Base-by-base conservation (phyloP, 2,113 vertebrate genomes). In the Paedocypris sp. region DNA sequence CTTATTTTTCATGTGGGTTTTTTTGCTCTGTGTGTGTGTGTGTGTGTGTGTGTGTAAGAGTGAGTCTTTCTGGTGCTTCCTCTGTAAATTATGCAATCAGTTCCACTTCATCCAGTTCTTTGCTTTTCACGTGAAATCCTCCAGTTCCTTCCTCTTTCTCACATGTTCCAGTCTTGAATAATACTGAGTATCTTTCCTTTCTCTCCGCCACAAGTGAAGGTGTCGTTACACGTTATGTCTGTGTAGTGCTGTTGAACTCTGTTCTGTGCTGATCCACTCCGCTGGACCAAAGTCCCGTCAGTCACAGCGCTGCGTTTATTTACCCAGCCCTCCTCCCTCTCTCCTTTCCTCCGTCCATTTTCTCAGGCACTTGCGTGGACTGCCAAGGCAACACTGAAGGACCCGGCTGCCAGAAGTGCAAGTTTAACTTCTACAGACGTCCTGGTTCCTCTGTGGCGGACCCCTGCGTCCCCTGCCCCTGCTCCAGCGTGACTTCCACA, bases 351-450 rank as follows among this genome's bases (percentile, higher is more conserved):
- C 36, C 31, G 36, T 5, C 53, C 20, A 48, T 73, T 75, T 52
- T 64, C 69, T 42, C 73, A 90, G 89, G 89, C 64, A 13, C 50
- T 74, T 91, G 89, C 74, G 66, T 81, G 70, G 73, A 83, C 50
- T 91, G 89, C 78, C 84, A 82, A 62, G 82, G 77, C 1, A 87
- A 90, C 70, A 90, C 85, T 0, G 51, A 78, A 80, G 88, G 89
- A 29, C 5, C 67, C 29, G 75, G 77, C 71, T 91, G 89, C 9
- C 85, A 87, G 77, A 75, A 79, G 50, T 91, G 89, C 77, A 83
- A 66, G 74, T 78, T 79, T 7, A 80, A 78, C 18, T 89, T 86
- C 78, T 91, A 88, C 66, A 72, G 25, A 6, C 42, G 38, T 11
- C 70, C 32, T 2, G 74, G 71, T 23, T 13, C 42, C 19, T 29